Evolutionary conservation across 2,113 vertebrate genomes (phyloP).

Genomic region (Mesitornis unicolor): DNA sequence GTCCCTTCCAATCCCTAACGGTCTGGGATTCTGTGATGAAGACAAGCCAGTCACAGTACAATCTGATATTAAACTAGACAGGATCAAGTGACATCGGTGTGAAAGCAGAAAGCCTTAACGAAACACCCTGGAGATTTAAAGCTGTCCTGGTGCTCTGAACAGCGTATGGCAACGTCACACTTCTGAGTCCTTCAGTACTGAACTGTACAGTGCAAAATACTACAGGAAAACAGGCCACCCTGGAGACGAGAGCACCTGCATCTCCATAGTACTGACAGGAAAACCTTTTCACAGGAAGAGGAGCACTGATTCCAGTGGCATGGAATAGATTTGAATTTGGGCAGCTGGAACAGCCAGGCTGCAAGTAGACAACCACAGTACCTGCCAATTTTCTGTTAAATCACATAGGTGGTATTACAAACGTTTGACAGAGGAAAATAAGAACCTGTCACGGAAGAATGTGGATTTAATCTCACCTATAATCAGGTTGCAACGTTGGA

Average conservation of each 20-base stretch:
- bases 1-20: no score
- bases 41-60: rapidly evolving
- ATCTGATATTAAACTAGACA: rapidly evolving
- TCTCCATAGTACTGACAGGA: not conserved
- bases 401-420: rapidly evolving
- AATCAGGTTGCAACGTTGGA: rapidly evolving
- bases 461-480: not conserved
- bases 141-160: not conserved
- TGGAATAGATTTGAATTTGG: not conserved
- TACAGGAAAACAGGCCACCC: rapidly evolving
- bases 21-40: no score
- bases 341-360: rapidly evolving
- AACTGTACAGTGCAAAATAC: not conserved
- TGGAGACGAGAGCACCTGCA: not conserved
- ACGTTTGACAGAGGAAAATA: not conserved
- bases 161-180: not conserved
- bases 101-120: not conserved
- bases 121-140: not conserved
- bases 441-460: not conserved
- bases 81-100: rapidly evolving
- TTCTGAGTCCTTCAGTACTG: not conserved
- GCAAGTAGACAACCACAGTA: not conserved
- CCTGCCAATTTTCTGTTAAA: not conserved
- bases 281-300: not conserved
- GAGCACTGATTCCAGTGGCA: rapidly evolving